Base-by-base conservation (phyloP, 2,113 vertebrate genomes). In the Mus pahari region DNA sequence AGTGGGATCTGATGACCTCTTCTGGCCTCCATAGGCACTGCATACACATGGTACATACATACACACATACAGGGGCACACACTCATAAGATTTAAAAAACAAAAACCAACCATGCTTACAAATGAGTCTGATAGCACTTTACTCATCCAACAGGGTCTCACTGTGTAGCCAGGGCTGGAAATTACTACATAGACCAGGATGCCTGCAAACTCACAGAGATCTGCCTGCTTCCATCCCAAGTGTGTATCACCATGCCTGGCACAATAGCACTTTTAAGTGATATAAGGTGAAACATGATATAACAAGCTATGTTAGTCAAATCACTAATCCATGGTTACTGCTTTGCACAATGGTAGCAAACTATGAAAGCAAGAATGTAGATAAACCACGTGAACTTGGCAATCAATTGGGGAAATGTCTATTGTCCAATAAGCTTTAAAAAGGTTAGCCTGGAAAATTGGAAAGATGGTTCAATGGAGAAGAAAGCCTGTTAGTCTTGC, bases 231-330 rank as follows among this genome's bases (percentile, higher is more conserved):
- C 53, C 55, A 81, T 24, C 50, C 8, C 2, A 4, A 79, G 77
- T 48, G 28, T 77, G 28, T 17, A 16, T 26, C 7, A 53, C 8
- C 48, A 53, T 11, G 8, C 45, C 16, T 33, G 17, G 48, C 14
- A 78, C 2, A 8, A 53, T 2, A 82, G 83, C 19, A 86, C 31
- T 89, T 94, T 92, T 90, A 95, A 92, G 19, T 86, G 28, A 92
- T 12, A 87, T 55, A 96, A 89, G 94, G 14, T 66, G 24, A 87
- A 28, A 88, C 62, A 39, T 60, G 14, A 71, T 58, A 3, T 88
- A 28, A 68, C 48, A 87, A 94, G 33, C 64, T 94, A 90, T 84
- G 11, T 87, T 83, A 86, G 71, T 48, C 17, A 39, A 84, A 86
- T 86, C 86, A 95, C 62, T 53, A 86, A 68, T 33, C 62, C 16